phyloP scores from a whole-genome alignment of 2,113 vertebrate genomes.

The Coracopsis vasa region DNA sequence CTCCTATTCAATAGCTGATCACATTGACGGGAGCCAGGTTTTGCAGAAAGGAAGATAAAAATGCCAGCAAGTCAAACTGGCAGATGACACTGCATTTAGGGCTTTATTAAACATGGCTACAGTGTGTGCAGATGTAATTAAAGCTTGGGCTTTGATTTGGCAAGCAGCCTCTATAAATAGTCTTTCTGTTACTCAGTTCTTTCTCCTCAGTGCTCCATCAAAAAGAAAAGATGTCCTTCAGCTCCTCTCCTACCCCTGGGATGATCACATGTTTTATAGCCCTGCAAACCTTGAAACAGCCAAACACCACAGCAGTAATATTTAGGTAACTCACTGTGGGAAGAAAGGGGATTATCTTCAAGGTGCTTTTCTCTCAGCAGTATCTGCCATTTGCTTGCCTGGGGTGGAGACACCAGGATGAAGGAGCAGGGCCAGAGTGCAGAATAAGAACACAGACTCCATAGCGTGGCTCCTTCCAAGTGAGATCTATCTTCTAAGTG shows the following conservation, averaged over 20 bases:
- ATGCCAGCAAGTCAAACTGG: neutral
- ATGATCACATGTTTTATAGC: constrained; percentile 23
- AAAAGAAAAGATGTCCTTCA: constrained; percentile 18
- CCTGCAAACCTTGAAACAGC: neutral
- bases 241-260: neutral
- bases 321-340: neutral
- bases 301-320: neutral
- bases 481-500: neutral
- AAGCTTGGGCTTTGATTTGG: neutral
- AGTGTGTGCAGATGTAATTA: neutral
- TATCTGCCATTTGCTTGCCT: neutral
- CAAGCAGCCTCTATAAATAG: constrained; percentile 28
- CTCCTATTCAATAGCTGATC: neutral
- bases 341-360: constrained; percentile 2
- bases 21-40: neutral
- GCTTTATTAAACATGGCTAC: neutral
- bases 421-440: neutral
- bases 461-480: neutral
- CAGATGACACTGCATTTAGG: neutral
- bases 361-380: neutral
- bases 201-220: neutral
- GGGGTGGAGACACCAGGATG: neutral
- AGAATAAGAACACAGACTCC: neutral
- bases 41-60: neutral
- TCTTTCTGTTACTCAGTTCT: neutral